A percentile compares a stretch with the other conserved stretches of the same genome.
These are phyloP conservation scores for Lepus townsendii DNA, from an alignment of 2,797 vertebrate species.

Conservation along the genomic window DNA sequence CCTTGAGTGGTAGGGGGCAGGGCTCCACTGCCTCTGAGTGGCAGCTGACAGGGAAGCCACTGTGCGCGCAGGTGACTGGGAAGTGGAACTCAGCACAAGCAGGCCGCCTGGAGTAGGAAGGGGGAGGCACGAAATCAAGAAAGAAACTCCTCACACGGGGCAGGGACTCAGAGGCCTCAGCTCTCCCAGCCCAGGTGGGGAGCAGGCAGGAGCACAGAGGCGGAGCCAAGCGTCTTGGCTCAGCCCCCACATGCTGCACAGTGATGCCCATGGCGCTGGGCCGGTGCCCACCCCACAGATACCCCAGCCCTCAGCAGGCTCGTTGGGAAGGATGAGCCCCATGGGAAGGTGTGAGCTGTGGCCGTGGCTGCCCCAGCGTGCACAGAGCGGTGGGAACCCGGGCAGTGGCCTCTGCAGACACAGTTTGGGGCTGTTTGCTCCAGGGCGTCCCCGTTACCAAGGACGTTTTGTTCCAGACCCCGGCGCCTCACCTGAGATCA, in stretches of 20 bases:
- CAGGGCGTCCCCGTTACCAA: constrained; percentile 17
- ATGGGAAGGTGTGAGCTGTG: fast-evolving
- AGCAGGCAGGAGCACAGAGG: neutral
- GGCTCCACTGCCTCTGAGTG: neutral
- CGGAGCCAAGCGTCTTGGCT: neutral
- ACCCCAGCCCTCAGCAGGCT: neutral
- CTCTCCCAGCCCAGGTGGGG: neutral
- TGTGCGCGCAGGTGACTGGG: too few species aligned
- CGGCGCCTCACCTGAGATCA: constrained; percentile 68
- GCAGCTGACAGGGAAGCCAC: neutral
- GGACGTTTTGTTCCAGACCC: constrained; percentile 37
- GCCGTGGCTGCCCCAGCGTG: neutral
- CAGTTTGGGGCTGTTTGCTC: constrained; percentile 45
- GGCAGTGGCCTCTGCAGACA: neutral
- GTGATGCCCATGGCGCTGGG: neutral
- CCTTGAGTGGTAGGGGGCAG: neutral
- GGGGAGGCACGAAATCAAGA: too few species aligned
- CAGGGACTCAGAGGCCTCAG: too few species aligned
- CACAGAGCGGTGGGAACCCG: fast-evolving
- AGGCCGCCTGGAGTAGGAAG: too few species aligned
- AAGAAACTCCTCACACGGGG: too few species aligned
- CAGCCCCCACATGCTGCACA: neutral
- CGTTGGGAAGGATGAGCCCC: neutral
- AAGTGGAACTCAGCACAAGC: too few species aligned
- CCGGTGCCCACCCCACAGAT: neutral